Percentiles rank a stretch among this genome's conserved stretches.
These are phyloP conservation scores for Spizella passerina DNA, from an alignment of 2,797 vertebrate genomes.

Conservation along the genomic window DNA sequence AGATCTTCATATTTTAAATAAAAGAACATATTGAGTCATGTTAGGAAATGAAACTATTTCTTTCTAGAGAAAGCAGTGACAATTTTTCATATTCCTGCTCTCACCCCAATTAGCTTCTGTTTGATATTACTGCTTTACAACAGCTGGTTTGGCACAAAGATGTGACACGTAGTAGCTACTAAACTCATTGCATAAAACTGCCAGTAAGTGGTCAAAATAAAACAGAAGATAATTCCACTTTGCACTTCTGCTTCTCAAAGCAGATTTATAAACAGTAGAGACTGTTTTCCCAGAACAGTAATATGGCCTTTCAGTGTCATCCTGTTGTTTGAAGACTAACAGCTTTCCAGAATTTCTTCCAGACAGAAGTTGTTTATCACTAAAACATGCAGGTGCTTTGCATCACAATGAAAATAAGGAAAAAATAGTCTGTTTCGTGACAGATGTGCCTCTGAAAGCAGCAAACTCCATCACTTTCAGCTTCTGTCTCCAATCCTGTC, in stretches of 20 bases:
- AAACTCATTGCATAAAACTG: not conserved
- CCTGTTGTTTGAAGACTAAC: not conserved
- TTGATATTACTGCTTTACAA: not conserved
- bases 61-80: not conserved
- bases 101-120: not conserved
- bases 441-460: not conserved
- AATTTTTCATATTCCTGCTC: not conserved
- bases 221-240: not conserved
- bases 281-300: not conserved
- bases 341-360: not conserved
- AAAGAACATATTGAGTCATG: not conserved
- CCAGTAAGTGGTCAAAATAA: not conserved
- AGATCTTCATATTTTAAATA: not conserved
- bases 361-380: not conserved
- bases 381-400: not conserved
- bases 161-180: not conserved
- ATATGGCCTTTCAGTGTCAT: not conserved
- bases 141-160: not conserved
- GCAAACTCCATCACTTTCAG: not conserved
- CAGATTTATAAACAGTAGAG: not conserved
- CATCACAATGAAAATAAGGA: not conserved
- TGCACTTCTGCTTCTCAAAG: not conserved
- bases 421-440: not conserved
- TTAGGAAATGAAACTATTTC: not conserved
- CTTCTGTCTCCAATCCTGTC: not conserved